A percentile compares a stretch with the other conserved stretches of the same genome.
Evolutionary conservation across 2,797 vertebrate species (phyloP).

Genomic region (Dicrostonyx torquatus): DNA sequence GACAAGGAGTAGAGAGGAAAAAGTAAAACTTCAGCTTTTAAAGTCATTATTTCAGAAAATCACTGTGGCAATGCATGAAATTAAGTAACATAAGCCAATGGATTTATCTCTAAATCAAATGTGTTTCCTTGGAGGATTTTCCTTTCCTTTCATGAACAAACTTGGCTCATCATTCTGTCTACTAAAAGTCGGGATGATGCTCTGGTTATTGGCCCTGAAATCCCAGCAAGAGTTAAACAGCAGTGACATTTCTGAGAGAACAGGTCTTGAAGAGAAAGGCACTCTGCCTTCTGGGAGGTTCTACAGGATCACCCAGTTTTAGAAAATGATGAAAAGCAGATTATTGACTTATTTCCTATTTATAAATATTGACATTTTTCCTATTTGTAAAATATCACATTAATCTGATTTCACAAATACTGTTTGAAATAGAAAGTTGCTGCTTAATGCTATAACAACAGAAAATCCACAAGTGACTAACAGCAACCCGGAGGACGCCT

Average conservation of each 20-base stretch:
- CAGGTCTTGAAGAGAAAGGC: not conserved
- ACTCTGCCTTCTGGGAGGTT: not conserved
- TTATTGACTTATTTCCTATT: constrained; percentile 18
- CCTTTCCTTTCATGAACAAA: constrained; percentile 10
- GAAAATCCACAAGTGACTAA: not conserved
- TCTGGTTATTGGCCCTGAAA: not conserved
- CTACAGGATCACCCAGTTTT: not conserved
- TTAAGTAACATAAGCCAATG: not conserved
- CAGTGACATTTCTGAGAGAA: not conserved
- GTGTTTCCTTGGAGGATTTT: constrained; percentile 7
- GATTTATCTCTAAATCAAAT: constrained; percentile 41
- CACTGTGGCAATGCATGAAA: constrained; percentile 21
- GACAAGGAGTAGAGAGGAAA: too few relatives aligned
- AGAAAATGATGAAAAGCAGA: not conserved
- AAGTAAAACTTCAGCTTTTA: not conserved
- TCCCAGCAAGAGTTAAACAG: not conserved
- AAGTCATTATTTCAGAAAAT: constrained; percentile 2
- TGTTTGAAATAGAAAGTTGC: constrained; percentile 10
- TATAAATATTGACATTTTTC: constrained; percentile 4
- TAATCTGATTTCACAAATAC: not conserved
- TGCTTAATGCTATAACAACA: not conserved
- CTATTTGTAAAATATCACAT: constrained; percentile 32
- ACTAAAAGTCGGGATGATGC: not conserved
- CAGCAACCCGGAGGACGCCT: not conserved
- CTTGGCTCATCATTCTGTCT: not conserved